These are phyloP conservation scores for Leptoclinus maculatus DNA, from an alignment of 2,797 vertebrate genomes.

Conservation along the genomic window DNA sequence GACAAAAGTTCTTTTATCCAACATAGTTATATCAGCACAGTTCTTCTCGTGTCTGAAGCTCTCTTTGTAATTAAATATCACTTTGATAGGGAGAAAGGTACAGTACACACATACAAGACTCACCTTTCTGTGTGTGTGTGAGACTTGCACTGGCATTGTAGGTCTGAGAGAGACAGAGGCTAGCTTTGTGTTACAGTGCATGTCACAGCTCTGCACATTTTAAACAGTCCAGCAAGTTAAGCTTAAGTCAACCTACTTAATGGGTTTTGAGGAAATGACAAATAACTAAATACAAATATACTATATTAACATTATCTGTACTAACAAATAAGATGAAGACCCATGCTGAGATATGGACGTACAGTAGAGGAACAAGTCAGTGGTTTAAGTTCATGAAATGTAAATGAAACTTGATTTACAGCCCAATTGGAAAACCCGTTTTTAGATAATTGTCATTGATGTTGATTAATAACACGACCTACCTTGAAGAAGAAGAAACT, in stretches of 20 bases:
- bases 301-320: background rate
- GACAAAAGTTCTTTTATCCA: slow-evolving; percentile 63
- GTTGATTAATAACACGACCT: background rate
- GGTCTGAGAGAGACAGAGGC: background rate
- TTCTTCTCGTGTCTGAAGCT: background rate
- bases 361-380: background rate
- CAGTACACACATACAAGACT: background rate
- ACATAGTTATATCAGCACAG: slow-evolving; percentile 42
- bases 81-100: background rate
- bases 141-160: background rate
- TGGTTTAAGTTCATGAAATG: background rate
- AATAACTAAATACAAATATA: background rate
- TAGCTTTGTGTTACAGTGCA: background rate
- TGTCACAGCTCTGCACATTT: background rate
- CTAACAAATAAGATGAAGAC: background rate
- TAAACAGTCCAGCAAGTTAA: background rate
- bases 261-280: too few relatives aligned
- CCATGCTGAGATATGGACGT: background rate
- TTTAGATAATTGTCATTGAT: background rate
- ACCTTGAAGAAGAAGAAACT: background rate
- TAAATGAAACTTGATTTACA: background rate
- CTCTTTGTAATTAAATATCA: background rate
- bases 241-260: background rate
- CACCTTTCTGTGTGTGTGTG: background rate
- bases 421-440: background rate